Evolutionary conservation across 2,797 vertebrate genomes (phyloP).

Genomic region (Kryptopterus vitreolus): DNA sequence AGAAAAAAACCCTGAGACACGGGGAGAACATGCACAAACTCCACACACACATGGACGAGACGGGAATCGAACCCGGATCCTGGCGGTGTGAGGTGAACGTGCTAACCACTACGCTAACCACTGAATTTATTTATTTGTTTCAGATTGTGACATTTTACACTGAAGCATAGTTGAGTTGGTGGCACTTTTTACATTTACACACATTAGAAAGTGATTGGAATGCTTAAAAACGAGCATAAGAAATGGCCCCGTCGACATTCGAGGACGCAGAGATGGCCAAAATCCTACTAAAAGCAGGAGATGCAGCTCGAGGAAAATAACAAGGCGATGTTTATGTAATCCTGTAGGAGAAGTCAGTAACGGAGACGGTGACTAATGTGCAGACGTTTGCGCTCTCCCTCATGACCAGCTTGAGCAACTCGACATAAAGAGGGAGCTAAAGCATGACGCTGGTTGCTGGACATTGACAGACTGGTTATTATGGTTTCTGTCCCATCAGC

Average conservation of each 20-base stretch:
- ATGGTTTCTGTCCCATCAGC: background rate
- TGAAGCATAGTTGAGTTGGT: background rate
- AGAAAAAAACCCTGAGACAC: no score
- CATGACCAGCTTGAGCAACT: background rate
- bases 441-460: background rate
- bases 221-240: background rate
- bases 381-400: background rate
- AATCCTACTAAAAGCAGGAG: background rate
- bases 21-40: no score
- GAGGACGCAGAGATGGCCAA: background rate
- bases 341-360: background rate
- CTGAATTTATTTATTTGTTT: no score
- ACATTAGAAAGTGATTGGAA: background rate
- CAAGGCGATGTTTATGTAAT: background rate
- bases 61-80: no score
- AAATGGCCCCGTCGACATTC: background rate
- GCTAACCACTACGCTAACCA: no score
- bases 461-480: background rate
- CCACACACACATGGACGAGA: no score
- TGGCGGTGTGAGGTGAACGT: no score
- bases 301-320: background rate
- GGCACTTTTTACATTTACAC: background rate
- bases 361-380: background rate
- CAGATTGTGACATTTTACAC: background rate
- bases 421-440: background rate